These are phyloP conservation scores for Apotomis betuletana DNA, from an alignment of 2,888 invertebrate species.

Conservation along the genomic window DNA sequence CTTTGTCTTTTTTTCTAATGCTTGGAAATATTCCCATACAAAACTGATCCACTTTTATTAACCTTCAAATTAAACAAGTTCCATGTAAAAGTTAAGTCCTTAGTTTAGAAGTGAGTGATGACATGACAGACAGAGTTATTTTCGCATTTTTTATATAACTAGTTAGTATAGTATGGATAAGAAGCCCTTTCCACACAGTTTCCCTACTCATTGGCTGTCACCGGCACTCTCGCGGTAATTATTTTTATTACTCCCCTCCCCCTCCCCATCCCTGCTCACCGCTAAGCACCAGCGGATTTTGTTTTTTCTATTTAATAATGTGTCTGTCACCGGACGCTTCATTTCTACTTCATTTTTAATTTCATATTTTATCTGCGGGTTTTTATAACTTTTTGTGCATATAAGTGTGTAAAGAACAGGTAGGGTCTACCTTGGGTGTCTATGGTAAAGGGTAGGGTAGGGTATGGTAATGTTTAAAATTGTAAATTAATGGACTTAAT, in stretches of 20 bases:
- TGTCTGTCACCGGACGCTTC: constrained; percentile 25
- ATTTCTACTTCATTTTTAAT: constrained; percentile 13
- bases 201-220: constrained; percentile 31
- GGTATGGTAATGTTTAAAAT: no score
- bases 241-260: constrained; percentile 35
- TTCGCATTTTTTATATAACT: background rate
- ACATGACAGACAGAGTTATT: no score
- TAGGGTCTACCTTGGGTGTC: no score
- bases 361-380: constrained; percentile 21
- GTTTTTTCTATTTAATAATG: constrained; percentile 32
- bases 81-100: no score
- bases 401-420: no score
- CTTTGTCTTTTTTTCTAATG: no score
- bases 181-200: constrained; percentile 8
- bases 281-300: constrained; percentile 34
- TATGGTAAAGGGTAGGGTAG: no score
- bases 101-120: no score
- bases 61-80: no score
- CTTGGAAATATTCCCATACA: no score
- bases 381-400: background rate
- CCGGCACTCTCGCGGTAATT: constrained; percentile 36
- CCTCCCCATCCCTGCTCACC: background rate
- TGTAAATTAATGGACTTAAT: no score
- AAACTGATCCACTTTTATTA: no score
- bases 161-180: background rate